Evolutionary conservation across 2,113 vertebrate species (phyloP), one percentile per base, ranked within the genome.

Genomic region (Uria lomvia): DNA sequence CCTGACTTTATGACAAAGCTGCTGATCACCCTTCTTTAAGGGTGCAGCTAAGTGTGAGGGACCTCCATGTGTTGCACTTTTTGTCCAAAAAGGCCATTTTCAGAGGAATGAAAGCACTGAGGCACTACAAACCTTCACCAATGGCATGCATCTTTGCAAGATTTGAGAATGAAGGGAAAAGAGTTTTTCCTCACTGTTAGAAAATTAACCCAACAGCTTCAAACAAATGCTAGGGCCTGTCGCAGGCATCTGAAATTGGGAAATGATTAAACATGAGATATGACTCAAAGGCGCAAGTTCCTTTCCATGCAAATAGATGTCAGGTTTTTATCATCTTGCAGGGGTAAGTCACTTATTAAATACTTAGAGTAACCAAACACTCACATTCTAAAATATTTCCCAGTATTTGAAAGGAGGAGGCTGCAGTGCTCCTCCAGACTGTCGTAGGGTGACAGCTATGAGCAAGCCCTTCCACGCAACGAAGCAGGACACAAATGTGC

Each of bases 371-470:
- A 60, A 65, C 15, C 30, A 12, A 87, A 73, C 55, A 29, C 34
- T 55, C 34, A 15, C 8, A 58, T 45, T 72, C 53, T 73, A 38
- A 86, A 83, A 11, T 26, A 92, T 26, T 93, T 73, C 77, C 34
- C 52, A 40, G 15, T n/a, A 72, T 50, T 68, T 80, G 53, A 59
- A n/a, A 83, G 74, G 5, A 75, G 43, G 59, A n/a, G 68, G 73
- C 50, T 77, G 68, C 77, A 85, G 55, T 3, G 38, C 34, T 88
- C n/a, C 40, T 9, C 30, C 2, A 4, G 32, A 47, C 30, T 0
- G 1, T 1, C n/a, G 43, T 0, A 71, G 38, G 0, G 0, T 20
- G 36, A 59, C 42, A 82, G 38, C 17, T 38, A 72, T 0, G 22
- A 89, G 75, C 42, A 67, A 42, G 30, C 32, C 26, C 52, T 60